phyloP scores from a whole-genome alignment of 2,113 vertebrate genomes.

The Sphyrna mokarran region DNA sequence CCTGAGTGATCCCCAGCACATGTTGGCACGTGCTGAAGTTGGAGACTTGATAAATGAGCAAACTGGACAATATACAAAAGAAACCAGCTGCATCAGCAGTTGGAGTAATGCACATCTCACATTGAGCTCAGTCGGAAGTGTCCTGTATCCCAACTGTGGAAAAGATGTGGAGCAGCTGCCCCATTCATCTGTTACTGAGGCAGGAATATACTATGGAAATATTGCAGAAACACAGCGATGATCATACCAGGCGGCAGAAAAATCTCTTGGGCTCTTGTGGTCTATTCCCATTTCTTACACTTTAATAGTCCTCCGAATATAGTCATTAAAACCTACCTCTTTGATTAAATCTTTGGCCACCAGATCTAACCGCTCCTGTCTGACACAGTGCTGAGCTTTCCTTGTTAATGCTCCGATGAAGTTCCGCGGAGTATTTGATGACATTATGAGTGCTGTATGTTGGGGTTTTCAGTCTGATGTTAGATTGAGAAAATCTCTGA shows the following conservation, averaged over 20 bases:
- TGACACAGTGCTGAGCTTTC: too few relatives aligned
- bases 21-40: neutral
- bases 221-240: neutral
- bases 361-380: too few relatives aligned
- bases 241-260: too few relatives aligned
- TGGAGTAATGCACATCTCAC: neutral
- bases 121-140: neutral
- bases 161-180: neutral
- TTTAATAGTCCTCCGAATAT: too few relatives aligned
- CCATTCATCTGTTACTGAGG: neutral
- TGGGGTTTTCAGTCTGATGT: neutral
- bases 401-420: too few relatives aligned
- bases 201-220: neutral
- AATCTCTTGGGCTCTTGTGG: too few relatives aligned
- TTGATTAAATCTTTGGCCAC: too few relatives aligned
- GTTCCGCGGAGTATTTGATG: too few relatives aligned
- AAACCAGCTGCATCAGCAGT: neutral
- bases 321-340: too few relatives aligned
- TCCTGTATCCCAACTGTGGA: conserved; percentile 11
- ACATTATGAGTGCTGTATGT: too few relatives aligned
- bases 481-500: neutral
- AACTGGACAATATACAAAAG: neutral
- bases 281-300: too few relatives aligned
- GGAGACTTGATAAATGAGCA: neutral
- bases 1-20: neutral